Evolutionary conservation across 1,140 invertebrate species (phyloP), one percentile per base, ranked within the genome.

Genomic region (Aporrectodea caliginosa): DNA sequence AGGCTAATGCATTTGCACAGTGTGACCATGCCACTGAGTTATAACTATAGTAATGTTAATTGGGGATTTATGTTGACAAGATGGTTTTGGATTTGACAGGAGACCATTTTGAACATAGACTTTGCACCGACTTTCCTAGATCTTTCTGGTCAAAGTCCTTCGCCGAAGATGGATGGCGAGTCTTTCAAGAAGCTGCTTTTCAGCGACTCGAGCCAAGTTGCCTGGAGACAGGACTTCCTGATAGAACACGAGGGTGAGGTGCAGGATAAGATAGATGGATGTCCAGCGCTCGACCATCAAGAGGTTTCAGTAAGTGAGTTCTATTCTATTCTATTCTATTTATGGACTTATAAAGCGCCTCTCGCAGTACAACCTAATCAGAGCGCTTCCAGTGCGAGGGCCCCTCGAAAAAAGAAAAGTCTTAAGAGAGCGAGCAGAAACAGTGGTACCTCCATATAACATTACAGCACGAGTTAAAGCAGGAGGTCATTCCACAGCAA

Each of bases 171-270:
- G 89, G 93, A 94, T 87, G 93, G 93, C 0, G 83, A 85, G 35
- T 91, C 92, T 0, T 90, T 94, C 33, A 82, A 88, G 82, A 82
- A 86, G 30, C 71, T 86, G 68, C 81, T 89, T 73, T 77, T 82
- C 77, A 75, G 79, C 83, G 69, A 43, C 75, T 33, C 77, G 75
- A 12, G 78, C 34, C 72, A 80, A 79, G 30, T 70, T 76, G 30
- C 34, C 75, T 77, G 68, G 73, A 81, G 33, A 22, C 34, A 31
- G 35, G 80, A 79, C 31, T 87, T 95, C 81, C 87, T 95, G 22
- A 89, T 95, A 31, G 94, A 95, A 85, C 94, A 95, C 84, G 90
- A 90, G 82, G 94, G 94, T 16, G 94, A 95, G 89, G 91, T 90
- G 0, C 90, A 90, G 31, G 79, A 86, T 1, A 83, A 87, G 1